Percentiles rank a stretch among this genome's conserved stretches.
Evolutionary conservation across 2,113 vertebrate species (phyloP).

Genomic region (Ceratotherium simum): DNA sequence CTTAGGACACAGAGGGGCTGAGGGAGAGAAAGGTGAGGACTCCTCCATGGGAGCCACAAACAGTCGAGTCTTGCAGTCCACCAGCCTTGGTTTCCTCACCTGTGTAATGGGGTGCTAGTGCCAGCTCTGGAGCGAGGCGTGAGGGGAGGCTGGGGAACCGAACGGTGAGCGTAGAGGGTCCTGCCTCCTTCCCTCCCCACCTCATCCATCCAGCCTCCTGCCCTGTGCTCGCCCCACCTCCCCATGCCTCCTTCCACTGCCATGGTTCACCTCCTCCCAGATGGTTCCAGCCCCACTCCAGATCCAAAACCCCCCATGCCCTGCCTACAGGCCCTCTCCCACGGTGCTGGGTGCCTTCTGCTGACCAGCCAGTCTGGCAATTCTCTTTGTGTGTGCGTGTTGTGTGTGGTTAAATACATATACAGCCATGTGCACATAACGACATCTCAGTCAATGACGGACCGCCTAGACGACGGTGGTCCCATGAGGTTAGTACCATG

Average conservation of each 20-base stretch:
- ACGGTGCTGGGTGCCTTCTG: accelerated
- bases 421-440: too few relatives aligned
- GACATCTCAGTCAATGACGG: too few relatives aligned
- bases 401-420: background rate
- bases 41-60: accelerated
- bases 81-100: background rate
- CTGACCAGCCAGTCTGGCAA: accelerated
- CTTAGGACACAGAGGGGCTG: background rate
- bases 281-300: accelerated
- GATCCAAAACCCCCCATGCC: background rate
- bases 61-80: accelerated
- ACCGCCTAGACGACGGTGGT: too few relatives aligned
- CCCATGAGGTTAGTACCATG: too few relatives aligned
- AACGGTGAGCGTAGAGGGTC: too few relatives aligned
- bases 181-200: too few relatives aligned
- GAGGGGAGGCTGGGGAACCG: too few relatives aligned
- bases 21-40: background rate
- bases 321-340: accelerated
- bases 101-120: background rate
- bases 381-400: too few relatives aligned
- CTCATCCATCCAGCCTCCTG: accelerated
- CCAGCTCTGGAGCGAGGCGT: background rate
- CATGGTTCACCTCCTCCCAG: accelerated
- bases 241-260: background rate
- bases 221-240: accelerated